Evolutionary conservation across 2,888 invertebrate species (phyloP), one percentile per base, ranked within the genome.

Genomic region (Chesias legatella): DNA sequence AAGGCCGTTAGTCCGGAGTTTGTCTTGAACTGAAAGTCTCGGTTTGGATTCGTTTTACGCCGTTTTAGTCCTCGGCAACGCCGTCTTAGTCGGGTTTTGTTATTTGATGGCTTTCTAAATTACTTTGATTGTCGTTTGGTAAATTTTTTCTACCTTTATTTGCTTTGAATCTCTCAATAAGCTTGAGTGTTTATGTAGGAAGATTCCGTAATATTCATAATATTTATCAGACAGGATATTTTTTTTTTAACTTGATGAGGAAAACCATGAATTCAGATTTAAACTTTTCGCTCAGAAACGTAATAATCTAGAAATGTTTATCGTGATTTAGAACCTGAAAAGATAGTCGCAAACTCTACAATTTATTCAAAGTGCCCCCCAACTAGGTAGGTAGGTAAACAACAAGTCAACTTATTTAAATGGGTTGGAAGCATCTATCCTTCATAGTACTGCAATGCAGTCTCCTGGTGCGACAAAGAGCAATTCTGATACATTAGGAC

Each of bases 361-460:
- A 17, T 17, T 17, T 17, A 17, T 17, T 17, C 13, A 17, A 17
- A 17, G 13, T 17, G 13, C 13, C 13, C 13, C 2, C 13, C 3
- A 17, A n/a, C n/a, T n/a, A n/a, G n/a, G 3, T 17, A 17, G 13
- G 3, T 17, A 17, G 13, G 13, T 17, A 17, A 17, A 17, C 13
- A 17, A 17, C 13, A 17, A 17, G 3, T 17, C 13, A 17, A 26
- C 11, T 26, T 26, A 26, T 26, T 26, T 26, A 10, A 26, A 26
- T 26, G 10, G 26, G 10, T 26, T 17, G 13, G 13, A 6, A 7
- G 7, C 6, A 17, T 25, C 7, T 9, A 30, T 35, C 17, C 3
- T 55, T 60, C 56, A 51, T 53, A 58, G 55, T 57, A 53, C 68
- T 56, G 67, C 69, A 68, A 51, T 66, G 69, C 67, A 67, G 66